Evolutionary conservation across 2,888 invertebrate genomes (phyloP).

Genomic region (Clivina fossor): DNA sequence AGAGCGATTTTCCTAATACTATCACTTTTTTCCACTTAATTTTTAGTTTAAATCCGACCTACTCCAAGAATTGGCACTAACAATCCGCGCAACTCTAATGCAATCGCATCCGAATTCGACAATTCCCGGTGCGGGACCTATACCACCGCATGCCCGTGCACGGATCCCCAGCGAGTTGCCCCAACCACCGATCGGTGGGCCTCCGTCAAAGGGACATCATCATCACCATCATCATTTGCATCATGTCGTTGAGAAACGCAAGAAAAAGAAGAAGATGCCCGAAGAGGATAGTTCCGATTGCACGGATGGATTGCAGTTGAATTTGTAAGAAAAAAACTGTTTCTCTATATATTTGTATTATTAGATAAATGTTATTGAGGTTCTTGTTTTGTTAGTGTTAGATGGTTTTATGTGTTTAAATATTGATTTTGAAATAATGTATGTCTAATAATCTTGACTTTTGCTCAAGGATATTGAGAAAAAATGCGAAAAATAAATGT

Average conservation of each 20-base stretch:
- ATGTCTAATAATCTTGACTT: too few relatives aligned
- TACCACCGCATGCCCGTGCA: background rate
- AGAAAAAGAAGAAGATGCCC: conserved; percentile 32
- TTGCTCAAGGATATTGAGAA: too few relatives aligned
- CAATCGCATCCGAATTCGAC: background rate
- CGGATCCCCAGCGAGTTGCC: conserved; percentile 8
- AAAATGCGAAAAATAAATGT: too few relatives aligned
- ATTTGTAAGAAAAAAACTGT: conserved; percentile 23
- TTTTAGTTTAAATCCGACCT: conserved; percentile 48
- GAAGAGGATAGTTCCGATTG: conserved; percentile 32
- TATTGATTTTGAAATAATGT: too few relatives aligned
- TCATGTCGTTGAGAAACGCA: conserved; percentile 20
- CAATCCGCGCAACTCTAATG: conserved; percentile 3
- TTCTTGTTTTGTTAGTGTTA: too few relatives aligned
- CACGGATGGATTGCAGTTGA: conserved; percentile 27
- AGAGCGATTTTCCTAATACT: background rate
- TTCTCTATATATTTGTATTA: too few relatives aligned
- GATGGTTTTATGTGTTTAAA: too few relatives aligned
- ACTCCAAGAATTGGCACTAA: conserved; percentile 43
- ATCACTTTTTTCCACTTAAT: background rate
- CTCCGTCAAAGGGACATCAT: conserved; percentile 4
- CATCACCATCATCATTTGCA: conserved; percentile 25
- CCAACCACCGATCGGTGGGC: background rate
- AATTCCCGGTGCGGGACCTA: background rate
- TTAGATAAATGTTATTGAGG: too few relatives aligned